These are phyloP conservation scores for Steatornis caripensis DNA, from an alignment of 2,113 vertebrate species.

Conservation along the genomic window DNA sequence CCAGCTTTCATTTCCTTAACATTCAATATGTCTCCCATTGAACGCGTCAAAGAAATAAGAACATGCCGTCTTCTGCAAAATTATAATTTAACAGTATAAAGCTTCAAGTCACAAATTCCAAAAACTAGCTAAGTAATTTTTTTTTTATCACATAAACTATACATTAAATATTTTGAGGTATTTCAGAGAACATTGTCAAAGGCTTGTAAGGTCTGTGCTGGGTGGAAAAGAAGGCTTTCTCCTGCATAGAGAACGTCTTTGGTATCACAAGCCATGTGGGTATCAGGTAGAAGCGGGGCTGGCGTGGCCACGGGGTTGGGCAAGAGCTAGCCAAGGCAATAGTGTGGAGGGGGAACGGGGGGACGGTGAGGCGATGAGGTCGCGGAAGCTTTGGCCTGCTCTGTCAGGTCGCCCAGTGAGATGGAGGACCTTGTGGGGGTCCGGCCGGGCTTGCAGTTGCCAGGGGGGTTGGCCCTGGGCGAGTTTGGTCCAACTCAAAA, in stretches of 20 bases:
- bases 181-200: constrained; percentile 99
- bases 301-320: not conserved
- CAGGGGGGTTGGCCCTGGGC: not conserved
- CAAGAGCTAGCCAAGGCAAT: constrained; percentile 14
- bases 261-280: constrained; percentile 59
- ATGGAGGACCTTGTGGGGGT: not conserved
- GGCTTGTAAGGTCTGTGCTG: constrained; percentile 90
- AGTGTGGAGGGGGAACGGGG: not conserved
- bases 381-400: not conserved
- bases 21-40: constrained; percentile 92
- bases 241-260: constrained; percentile 71
- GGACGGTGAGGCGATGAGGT: rapidly evolving
- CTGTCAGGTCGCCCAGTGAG: not conserved
- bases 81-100: constrained; percentile 98
- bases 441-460: rapidly evolving
- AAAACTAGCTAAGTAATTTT: constrained; percentile 95
- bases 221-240: constrained; percentile 71
- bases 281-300: not conserved
- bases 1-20: constrained; percentile 74
- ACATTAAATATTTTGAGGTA: constrained; percentile 99
- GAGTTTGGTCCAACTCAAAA: not conserved
- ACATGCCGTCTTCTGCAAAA: constrained; percentile 89
- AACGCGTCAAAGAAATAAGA: constrained; percentile 82
- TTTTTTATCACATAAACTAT: constrained; percentile 97
- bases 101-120: constrained; percentile 99